Evolutionary conservation across 1,140 invertebrate species (phyloP).

Genomic region (Heliconius eleuchia): DNA sequence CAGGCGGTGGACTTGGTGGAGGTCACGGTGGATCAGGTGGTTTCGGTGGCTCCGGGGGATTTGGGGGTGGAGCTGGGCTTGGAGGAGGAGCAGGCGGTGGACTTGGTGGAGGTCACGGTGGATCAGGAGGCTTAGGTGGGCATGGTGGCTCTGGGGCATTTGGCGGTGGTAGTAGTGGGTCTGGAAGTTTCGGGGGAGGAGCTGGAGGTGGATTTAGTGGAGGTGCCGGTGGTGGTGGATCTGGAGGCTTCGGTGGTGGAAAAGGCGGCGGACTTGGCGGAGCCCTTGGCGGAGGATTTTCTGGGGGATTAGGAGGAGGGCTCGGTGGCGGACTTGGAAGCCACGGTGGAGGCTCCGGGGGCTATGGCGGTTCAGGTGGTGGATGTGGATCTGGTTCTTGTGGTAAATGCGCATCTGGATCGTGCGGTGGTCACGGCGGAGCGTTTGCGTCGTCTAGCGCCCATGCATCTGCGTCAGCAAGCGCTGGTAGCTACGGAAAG

Average conservation of each 20-base stretch:
- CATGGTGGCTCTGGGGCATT: constrained; percentile 33
- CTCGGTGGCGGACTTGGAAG: constrained; percentile 22
- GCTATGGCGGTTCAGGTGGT: constrained; percentile 41
- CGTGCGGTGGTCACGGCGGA: constrained; percentile 43
- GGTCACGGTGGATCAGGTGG: constrained; percentile 27
- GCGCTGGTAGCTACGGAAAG: constrained; percentile 58
- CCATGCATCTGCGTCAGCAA: constrained; percentile 54
- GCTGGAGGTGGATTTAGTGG: constrained; percentile 39
- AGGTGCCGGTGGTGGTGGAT: constrained; percentile 34
- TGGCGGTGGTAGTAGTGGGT: constrained; percentile 45
- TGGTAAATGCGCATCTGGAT: constrained; percentile 40
- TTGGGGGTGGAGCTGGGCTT: constrained; percentile 47
- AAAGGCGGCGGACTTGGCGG: constrained; percentile 15
- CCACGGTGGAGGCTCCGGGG: constrained; percentile 35
- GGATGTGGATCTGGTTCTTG: constrained; percentile 26
- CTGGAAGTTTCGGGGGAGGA: constrained; percentile 39
- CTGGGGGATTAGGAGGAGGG: background rate
- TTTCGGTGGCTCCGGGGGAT: constrained; percentile 40
- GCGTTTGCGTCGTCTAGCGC: constrained; percentile 56
- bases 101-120: constrained; percentile 24
- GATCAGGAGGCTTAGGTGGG: constrained; percentile 32
- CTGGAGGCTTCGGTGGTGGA: constrained; percentile 14
- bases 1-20: constrained; percentile 26
- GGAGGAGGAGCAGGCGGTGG: constrained; percentile 28
- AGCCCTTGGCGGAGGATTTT: background rate